Evolutionary conservation across 2,888 invertebrate species (phyloP), one percentile per base, ranked within the genome.

Genomic region (Cheilosia vernalis): DNA sequence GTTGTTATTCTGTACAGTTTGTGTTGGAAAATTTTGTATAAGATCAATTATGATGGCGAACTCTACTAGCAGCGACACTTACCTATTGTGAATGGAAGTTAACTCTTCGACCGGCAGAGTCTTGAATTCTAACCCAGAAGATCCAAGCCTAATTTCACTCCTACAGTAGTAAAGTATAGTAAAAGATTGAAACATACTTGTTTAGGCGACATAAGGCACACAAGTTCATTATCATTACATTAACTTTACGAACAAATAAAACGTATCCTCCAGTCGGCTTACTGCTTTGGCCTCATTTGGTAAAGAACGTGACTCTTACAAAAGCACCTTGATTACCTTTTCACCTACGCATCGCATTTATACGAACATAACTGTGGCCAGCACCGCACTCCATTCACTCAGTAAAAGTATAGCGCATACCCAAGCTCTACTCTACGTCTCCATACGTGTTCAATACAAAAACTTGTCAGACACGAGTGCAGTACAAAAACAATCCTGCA

Each of bases 251-350:
- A 60, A 30, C 64, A 66, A 69, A 72, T 76, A 70, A 64, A 72
- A 73, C 58, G 73, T 73, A 80, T 66, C 79, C 79, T 42, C 19
- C 44, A 73, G 64, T 37, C 49, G 67, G 67, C 83, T 73, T 63
- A 56, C 83, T 78, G 63, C 63, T 67, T 69, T 73, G 83, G 67
- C 83, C 83, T 80, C 84, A 74, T 80, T 84, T 70, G 64, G 56
- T 74, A 53, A 47, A 69, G 64, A 69, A 81, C 81, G 81, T 84
- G 69, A 69, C 63, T 60, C 53, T 51, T 76, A 76, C 74, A 80
- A 80, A 80, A 61, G 64, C 55, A 80, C 66, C 80, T 80, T 84
- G 72, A 82, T 77, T 77, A 72, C 69, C 56, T 70, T 58, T 82
- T 66, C 72, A 72, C 60, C 33, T 47, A 37, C 67, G 56, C 37